Percentiles rank a stretch among this genome's conserved stretches.
These are phyloP conservation scores for Brenthis hecate DNA, from an alignment of 2,888 invertebrate species.

Conservation along the genomic window DNA sequence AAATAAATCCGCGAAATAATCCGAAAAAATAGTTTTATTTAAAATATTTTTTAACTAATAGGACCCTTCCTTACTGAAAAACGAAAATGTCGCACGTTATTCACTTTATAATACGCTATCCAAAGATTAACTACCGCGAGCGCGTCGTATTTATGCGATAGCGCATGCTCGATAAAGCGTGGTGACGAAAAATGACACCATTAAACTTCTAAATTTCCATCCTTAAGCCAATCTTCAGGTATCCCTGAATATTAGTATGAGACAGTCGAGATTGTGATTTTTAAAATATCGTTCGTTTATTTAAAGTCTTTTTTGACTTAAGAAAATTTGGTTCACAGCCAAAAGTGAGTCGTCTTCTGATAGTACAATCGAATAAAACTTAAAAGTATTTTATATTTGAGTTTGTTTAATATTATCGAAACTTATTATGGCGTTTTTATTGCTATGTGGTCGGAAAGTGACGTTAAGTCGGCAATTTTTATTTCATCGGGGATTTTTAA, in stretches of 20 bases:
- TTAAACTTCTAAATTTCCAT: conserved; percentile 60
- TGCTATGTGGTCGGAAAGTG: too few species aligned
- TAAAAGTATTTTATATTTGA: conserved; percentile 5
- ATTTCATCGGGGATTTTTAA: too few species aligned
- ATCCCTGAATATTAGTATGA: background rate
- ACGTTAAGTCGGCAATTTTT: too few species aligned
- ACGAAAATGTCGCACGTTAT: background rate
- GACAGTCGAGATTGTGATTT: conserved; percentile 1
- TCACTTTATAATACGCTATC: conserved; percentile 29
- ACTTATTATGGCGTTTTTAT: too few species aligned
- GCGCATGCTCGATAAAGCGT: conserved; percentile 62
- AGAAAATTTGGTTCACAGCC: conserved; percentile 25
- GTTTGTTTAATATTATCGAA: too few species aligned
- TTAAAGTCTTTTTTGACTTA: background rate
- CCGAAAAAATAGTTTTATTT: too few species aligned
- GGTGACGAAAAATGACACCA: conserved; percentile 68
- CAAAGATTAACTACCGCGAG: conserved; percentile 22
- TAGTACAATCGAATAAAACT: conserved; percentile 32
- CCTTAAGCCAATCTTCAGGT: conserved; percentile 41
- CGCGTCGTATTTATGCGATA: conserved; percentile 61
- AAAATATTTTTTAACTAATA: too few species aligned
- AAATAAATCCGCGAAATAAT: too few species aligned
- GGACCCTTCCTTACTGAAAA: background rate
- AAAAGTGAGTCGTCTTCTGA: conserved; percentile 12
- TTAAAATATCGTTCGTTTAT: background rate